Evolutionary conservation across 2,797 vertebrate genomes (phyloP).

Genomic region (Mionectes olivaceus): DNA sequence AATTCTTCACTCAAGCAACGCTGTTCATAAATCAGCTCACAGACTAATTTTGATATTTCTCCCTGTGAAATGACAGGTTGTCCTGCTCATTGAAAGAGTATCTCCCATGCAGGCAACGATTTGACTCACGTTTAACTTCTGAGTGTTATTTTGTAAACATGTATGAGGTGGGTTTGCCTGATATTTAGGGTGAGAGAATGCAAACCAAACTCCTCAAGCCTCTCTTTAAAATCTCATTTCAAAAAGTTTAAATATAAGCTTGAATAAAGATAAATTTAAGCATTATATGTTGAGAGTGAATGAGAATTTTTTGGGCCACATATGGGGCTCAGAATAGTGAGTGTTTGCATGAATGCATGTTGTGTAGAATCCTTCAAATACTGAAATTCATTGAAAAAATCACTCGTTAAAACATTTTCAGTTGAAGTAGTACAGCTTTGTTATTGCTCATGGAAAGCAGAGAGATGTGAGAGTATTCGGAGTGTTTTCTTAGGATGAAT

Average conservation of each 20-base stretch:
- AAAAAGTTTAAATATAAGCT: background rate
- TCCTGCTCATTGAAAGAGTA: background rate
- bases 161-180: background rate
- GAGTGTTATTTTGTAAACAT: background rate
- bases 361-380: background rate
- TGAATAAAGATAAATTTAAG: background rate
- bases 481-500: background rate
- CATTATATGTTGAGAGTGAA: background rate
- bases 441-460: background rate
- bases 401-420: background rate
- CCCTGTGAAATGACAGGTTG: background rate
- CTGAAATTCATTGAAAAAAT: background rate
- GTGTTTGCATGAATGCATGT: background rate
- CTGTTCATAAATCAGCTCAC: background rate
- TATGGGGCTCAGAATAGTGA: background rate
- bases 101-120: background rate
- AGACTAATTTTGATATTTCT: background rate
- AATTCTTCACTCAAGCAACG: background rate
- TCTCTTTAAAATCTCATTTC: background rate
- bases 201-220: background rate
- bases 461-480: background rate
- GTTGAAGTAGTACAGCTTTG: background rate
- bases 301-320: background rate
- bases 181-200: background rate
- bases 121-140: background rate